phyloP scores from a whole-genome alignment of 2,797 vertebrate species.

The Manis crassicaudata region DNA sequence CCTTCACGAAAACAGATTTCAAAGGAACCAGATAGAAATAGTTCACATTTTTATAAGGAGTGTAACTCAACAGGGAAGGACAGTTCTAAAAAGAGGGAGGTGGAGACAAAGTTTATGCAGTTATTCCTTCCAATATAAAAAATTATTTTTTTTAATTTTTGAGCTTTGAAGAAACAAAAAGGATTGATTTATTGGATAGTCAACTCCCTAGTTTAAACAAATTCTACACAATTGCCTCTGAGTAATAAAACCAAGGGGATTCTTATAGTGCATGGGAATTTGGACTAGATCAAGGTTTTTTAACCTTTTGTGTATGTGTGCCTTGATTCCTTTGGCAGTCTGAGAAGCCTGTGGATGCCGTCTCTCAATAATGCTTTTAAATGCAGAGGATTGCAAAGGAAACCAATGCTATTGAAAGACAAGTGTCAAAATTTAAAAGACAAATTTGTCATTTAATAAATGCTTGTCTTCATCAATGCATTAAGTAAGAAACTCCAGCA shows the following conservation, averaged over 20 bases:
- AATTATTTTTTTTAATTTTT: background rate
- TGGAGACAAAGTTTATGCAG: background rate
- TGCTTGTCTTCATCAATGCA: background rate
- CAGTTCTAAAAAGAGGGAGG: background rate
- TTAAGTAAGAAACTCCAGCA: slow-evolving; percentile 6
- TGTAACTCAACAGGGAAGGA: background rate
- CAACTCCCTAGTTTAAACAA: background rate
- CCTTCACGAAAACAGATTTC: slow-evolving; percentile 47
- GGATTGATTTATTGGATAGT: slow-evolving; percentile 10
- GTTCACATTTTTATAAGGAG: slow-evolving; percentile 43
- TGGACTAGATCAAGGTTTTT: background rate
- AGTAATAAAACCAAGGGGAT: background rate
- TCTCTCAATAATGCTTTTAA: slow-evolving; percentile 23
- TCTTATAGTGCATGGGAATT: background rate
- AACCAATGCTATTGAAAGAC: background rate
- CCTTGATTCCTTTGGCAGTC: background rate
- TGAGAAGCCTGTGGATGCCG: background rate
- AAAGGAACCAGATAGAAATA: slow-evolving; percentile 57
- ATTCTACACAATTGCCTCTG: background rate
- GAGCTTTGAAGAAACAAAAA: slow-evolving; percentile 33
- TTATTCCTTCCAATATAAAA: background rate
- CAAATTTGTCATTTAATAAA: slow-evolving; percentile 34
- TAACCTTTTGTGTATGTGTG: background rate
- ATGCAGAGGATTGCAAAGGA: background rate
- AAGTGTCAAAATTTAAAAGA: slow-evolving; percentile 45